These are phyloP conservation scores for Epistrophella euchroma DNA, from an alignment of 2,888 invertebrate genomes.

Conservation along the genomic window DNA sequence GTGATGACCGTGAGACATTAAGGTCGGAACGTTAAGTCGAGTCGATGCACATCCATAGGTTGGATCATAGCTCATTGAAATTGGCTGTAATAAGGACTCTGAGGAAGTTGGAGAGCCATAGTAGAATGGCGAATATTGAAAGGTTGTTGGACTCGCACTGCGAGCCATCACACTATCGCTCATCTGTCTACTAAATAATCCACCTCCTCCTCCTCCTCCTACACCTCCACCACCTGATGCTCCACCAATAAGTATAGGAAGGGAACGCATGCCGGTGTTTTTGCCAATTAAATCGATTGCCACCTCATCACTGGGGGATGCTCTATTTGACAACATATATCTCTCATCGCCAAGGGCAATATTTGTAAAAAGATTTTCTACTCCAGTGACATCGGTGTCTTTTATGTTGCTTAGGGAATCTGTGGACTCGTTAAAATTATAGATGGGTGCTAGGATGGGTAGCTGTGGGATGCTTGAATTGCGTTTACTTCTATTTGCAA, in stretches of 20 bases:
- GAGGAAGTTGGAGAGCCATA: constrained; percentile 79
- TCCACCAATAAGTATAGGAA: constrained; percentile 81
- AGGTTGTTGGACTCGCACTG: constrained; percentile 80
- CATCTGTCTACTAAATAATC: constrained; percentile 28
- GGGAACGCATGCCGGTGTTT: constrained; percentile 77
- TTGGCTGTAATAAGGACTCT: constrained; percentile 69
- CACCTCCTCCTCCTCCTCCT: not conserved
- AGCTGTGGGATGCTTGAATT: constrained; percentile 80
- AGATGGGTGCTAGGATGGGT: constrained; percentile 67
- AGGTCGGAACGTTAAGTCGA: constrained; percentile 78
- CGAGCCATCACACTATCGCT: constrained; percentile 76
- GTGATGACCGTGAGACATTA: constrained; percentile 43
- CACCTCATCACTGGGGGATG: constrained; percentile 79
- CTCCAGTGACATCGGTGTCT: constrained; percentile 20
- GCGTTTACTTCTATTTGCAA: constrained; percentile 78
- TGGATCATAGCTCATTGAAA: constrained; percentile 81
- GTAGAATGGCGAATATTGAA: constrained; percentile 81
- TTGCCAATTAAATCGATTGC: constrained; percentile 79
- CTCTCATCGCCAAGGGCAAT: constrained; percentile 78
- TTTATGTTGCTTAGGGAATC: constrained; percentile 32
- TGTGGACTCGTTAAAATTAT: constrained; percentile 57
- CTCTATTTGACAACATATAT: constrained; percentile 65
- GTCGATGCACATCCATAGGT: constrained; percentile 78
- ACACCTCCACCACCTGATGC: not conserved
- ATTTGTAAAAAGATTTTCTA: constrained; percentile 78